A percentile compares a stretch with the other conserved stretches of the same genome.
Conservation (phyloP, 1,140 invertebrate genomes). For the Drosophila pallidifrons region DNA sequence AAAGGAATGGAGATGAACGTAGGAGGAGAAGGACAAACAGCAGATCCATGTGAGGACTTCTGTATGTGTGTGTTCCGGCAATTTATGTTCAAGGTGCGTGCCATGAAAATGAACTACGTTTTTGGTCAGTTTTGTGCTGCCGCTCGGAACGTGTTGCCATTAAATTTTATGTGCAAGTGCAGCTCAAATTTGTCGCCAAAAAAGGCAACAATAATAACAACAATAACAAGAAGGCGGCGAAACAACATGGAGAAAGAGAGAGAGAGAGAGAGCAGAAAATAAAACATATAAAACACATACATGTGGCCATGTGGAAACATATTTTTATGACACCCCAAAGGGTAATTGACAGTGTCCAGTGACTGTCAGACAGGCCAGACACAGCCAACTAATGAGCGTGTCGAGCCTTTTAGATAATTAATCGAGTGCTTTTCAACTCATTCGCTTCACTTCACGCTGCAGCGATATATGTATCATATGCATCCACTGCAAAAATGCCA, state of each 20-base stretch:
- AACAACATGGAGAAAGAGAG: too few relatives aligned
- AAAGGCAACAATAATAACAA: background rate
- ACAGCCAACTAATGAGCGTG: conserved; percentile 53
- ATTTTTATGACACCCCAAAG: conserved; percentile 59
- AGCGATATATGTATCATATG: conserved; percentile 5
- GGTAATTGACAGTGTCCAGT: conserved; percentile 47
- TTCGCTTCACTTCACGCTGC: conserved; percentile 5
- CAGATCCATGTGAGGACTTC: conserved; percentile 13
- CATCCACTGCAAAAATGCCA: background rate
- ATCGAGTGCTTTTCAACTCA: conserved; percentile 47
- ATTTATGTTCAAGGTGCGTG: conserved; percentile 61
- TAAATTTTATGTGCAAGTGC: conserved; percentile 56
- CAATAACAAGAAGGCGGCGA: background rate
- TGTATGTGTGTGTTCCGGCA: conserved; percentile 32
- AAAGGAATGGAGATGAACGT: background rate
- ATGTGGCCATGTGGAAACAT: conserved; percentile 48
- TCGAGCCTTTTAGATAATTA: conserved; percentile 55
- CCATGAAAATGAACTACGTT: conserved; percentile 49
- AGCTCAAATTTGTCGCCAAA: conserved; percentile 50
- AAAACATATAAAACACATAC: conserved; percentile 34
- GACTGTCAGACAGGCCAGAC: conserved; percentile 21
- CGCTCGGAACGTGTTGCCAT: conserved; percentile 54
- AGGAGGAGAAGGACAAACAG: too few relatives aligned
- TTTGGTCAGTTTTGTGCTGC: conserved; percentile 50
- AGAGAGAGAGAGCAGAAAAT: background rate